A percentile compares a stretch with the other conserved stretches of the same genome.
These are phyloP conservation scores for Plagodis dolabraria DNA, from an alignment of 2,888 invertebrate genomes.

Conservation along the genomic window DNA sequence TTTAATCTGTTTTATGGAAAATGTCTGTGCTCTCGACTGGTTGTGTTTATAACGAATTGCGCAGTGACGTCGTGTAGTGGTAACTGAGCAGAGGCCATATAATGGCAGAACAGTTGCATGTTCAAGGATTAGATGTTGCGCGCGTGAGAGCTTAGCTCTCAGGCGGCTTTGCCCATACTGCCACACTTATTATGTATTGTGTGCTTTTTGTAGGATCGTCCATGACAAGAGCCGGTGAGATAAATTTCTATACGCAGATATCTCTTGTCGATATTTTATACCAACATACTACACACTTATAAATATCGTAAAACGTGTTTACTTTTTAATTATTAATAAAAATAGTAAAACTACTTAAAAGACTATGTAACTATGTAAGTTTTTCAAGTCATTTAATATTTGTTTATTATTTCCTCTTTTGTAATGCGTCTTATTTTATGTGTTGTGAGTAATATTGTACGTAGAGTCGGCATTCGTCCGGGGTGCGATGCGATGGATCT, in stretches of 20 bases:
- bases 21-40: neutral
- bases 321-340: slow-evolving; percentile 62
- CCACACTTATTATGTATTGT: neutral
- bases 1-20: neutral
- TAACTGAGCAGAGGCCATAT: slow-evolving; percentile 22
- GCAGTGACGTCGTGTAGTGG: slow-evolving; percentile 5
- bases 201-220: neutral
- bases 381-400: slow-evolving; percentile 66
- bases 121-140: slow-evolving; percentile 18
- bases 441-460: slow-evolving; percentile 60
- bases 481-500: slow-evolving; percentile 9
- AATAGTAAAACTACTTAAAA: slow-evolving; percentile 74
- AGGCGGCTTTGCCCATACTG: slow-evolving; percentile 18
- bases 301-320: slow-evolving; percentile 71
- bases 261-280: slow-evolving; percentile 33
- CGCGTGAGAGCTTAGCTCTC: slow-evolving; percentile 31
- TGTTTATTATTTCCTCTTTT: slow-evolving; percentile 49
- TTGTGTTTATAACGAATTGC: slow-evolving; percentile 2
- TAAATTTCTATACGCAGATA: slow-evolving; percentile 67
- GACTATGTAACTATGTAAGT: slow-evolving; percentile 57
- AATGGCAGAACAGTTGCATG: slow-evolving; percentile 25
- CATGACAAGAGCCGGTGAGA: slow-evolving; percentile 45
- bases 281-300: slow-evolving; percentile 47
- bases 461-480: slow-evolving; percentile 27
- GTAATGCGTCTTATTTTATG: slow-evolving; percentile 68